Conservation (phyloP, 2,888 invertebrate species). For the Cynaeus angustus region DNA sequence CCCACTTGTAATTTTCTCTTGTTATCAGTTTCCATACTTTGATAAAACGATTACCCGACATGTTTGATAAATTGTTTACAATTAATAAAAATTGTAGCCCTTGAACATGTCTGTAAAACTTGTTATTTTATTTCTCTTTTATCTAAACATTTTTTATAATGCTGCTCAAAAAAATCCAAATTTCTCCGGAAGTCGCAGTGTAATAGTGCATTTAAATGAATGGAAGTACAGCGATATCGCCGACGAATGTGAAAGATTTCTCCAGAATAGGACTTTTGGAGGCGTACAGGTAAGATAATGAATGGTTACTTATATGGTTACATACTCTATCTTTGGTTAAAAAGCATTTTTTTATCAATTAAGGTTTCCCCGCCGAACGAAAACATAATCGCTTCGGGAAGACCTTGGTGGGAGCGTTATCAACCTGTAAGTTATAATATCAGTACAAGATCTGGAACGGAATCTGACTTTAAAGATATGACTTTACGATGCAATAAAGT, state of each 20-base stretch:
- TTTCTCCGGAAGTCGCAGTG: not conserved
- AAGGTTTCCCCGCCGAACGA: constrained; percentile 82
- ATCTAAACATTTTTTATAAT: no score
- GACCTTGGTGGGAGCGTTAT: constrained; percentile 93
- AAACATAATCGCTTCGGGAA: constrained; percentile 75
- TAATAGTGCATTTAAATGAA: not conserved
- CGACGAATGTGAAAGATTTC: not conserved
- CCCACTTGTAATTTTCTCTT: no score
- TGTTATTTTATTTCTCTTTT: no score
- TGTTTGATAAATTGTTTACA: no score
- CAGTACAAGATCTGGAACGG: constrained; percentile 80
- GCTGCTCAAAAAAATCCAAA: not conserved
- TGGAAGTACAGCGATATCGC: no score
- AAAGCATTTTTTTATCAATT: not conserved
- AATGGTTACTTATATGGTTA: not conserved
- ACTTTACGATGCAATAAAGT: constrained; percentile 83
- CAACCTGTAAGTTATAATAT: constrained; percentile 84
- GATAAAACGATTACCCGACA: no score
- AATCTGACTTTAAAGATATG: constrained; percentile 81
- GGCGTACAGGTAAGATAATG: not conserved
- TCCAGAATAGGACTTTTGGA: not conserved
- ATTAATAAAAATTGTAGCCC: no score
- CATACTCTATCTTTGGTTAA: no score
- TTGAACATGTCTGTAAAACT: no score
- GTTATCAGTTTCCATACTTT: no score